phyloP scores from a whole-genome alignment of 2,888 invertebrate species.

The Panopea generosa region DNA sequence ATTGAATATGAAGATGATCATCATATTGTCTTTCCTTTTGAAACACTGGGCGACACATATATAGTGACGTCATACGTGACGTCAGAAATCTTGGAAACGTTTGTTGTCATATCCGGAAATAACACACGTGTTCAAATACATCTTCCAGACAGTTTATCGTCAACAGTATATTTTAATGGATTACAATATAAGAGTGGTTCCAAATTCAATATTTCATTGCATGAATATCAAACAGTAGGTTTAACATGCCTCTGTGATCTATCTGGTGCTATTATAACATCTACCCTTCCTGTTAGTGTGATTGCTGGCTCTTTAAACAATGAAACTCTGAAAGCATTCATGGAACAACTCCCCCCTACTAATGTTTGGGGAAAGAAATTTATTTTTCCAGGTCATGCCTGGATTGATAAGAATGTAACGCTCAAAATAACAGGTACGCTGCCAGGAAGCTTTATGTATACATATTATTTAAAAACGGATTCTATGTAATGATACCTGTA shows the following conservation, averaged over 20 bases:
- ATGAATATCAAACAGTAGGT: slow-evolving; percentile 28
- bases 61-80: slow-evolving; percentile 21
- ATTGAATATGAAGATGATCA: slow-evolving; percentile 39
- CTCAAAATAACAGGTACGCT: slow-evolving; percentile 56
- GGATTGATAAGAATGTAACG: slow-evolving; percentile 42
- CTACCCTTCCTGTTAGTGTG: slow-evolving; percentile 49
- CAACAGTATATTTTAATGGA: slow-evolving; percentile 24
- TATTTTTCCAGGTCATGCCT: slow-evolving; percentile 42
- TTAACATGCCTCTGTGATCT: slow-evolving; percentile 53
- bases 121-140: slow-evolving; percentile 31
- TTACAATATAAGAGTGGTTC: slow-evolving; percentile 26
- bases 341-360: slow-evolving; percentile 48
- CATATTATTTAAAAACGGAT: too few relatives aligned
- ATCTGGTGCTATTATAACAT: slow-evolving; percentile 49
- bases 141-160: slow-evolving; percentile 20
- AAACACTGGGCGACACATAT: slow-evolving; percentile 37
- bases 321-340: background rate
- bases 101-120: slow-evolving; percentile 50
- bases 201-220: slow-evolving; percentile 36
- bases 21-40: slow-evolving; percentile 38
- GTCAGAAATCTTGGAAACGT: slow-evolving; percentile 20
- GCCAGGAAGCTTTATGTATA: too few relatives aligned
- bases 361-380: slow-evolving; percentile 47
- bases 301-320: slow-evolving; percentile 33
- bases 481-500: too few relatives aligned